These are phyloP conservation scores for Cynopterus sphinx DNA, from an alignment of 2,797 vertebrate species.

Conservation along the genomic window DNA sequence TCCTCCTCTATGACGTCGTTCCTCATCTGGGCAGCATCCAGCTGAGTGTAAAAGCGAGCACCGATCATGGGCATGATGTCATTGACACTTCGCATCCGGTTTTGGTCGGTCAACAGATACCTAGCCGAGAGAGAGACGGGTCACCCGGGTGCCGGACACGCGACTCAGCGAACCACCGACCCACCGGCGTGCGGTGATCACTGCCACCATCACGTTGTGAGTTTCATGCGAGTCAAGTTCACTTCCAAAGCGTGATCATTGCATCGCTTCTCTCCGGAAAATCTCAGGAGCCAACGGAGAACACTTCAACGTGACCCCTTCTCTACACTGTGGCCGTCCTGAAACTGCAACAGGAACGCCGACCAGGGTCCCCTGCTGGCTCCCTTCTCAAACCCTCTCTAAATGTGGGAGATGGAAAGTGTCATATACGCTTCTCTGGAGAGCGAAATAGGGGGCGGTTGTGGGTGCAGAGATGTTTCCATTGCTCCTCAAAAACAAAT, in stretches of 20 bases:
- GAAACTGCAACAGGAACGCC: constrained; percentile 24
- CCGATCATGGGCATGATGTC: constrained; percentile 99
- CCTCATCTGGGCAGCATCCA: constrained; percentile 99
- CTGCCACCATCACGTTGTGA: neutral
- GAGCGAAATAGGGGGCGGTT: neutral
- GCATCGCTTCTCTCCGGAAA: constrained; percentile 5
- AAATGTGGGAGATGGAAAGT: neutral
- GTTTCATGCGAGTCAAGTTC: constrained; percentile 31
- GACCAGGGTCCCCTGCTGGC: neutral
- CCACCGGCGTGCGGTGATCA: neutral
- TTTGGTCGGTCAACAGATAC: constrained; percentile 99
- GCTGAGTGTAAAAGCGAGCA: constrained; percentile 98
- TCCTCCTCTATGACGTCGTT: constrained; percentile 99
- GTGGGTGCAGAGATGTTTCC: constrained; percentile 5
- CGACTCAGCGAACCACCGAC: neutral
- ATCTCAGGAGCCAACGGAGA: neutral
- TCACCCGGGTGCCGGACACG: constrained; percentile 46
- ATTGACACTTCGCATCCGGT: constrained; percentile 97
- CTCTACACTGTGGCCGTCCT: neutral
- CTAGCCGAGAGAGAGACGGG: constrained; percentile 82
- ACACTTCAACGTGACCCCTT: neutral
- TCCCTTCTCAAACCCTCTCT: constrained; percentile 43
- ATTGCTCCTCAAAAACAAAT: constrained; percentile 37
- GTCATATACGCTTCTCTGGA: neutral
- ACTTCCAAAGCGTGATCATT: neutral